Base-by-base conservation (phyloP, 2,797 vertebrate genomes). In the Crenuchus spilurus region DNA sequence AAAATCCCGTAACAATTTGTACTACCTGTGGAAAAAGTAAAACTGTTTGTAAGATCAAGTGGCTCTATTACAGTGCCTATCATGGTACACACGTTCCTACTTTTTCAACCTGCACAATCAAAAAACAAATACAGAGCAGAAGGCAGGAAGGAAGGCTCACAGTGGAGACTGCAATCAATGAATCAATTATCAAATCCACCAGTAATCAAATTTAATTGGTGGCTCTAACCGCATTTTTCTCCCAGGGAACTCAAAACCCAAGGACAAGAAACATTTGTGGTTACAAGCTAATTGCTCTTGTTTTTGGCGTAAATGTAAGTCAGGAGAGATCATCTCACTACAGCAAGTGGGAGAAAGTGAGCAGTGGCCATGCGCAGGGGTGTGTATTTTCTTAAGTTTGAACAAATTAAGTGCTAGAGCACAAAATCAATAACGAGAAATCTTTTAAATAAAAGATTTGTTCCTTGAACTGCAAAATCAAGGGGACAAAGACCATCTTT, bases 111-210 rank as follows among this genome's bases (percentile, higher is more conserved):
- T 76, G 84, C 77, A 86, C 86, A 87, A 83, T 78, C 85, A 83
- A 82, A 84, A 83, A 87, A 80, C n/a, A n/a, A 85, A 68, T 80
- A 87, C 16, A 61, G 82, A 84, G 84, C 81, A 88, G 80, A 91
- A 89, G 88, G 88, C 87, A 87, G 81, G 82, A 88, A 85, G 83
- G 49, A 83, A 90, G 78, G 87, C 89, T 91, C 85, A 82, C 82
- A 89, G 86, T 73, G 85, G 83, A 88, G 87, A 89, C 71, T 37
- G 83, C 69, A 79, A 88, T 86, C 86, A 74, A 88, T 65, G 70
- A 85, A 80, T 86, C 80, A 80, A 86, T 80, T 33, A 68, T 75
- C 77, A 24, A 54, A 69, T 58, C 72, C 57, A 28, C 73, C 55
- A 20, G 18, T 42, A 66, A 67, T 69, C 52, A 76, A n/a, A 88